Conservation (phyloP, 2,113 vertebrate species). For the Equus przewalskii region DNA sequence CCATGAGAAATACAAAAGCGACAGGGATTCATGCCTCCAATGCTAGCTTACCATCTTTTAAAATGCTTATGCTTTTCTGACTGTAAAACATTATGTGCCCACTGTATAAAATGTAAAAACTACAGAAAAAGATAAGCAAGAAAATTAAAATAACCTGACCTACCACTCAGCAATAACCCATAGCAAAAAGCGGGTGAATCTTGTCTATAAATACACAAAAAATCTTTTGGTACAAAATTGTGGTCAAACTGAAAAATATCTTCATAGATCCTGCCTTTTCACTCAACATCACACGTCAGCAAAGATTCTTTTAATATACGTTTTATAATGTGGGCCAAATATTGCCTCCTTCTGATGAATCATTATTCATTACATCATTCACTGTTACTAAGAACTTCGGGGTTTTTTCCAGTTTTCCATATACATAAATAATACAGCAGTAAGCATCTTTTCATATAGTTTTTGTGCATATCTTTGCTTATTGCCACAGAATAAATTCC, state of each 20-base stretch:
- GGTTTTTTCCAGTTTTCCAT: neutral
- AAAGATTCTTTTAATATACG: neutral
- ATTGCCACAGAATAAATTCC: slow-evolving; percentile 35
- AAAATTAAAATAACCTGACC: neutral
- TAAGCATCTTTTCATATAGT: neutral
- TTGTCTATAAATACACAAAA: slow-evolving; percentile 7
- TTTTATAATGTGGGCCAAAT: neutral
- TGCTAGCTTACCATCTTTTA: neutral
- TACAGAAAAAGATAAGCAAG: neutral
- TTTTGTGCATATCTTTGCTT: neutral
- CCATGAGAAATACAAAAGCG: slow-evolving; percentile 55
- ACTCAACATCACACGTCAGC: neutral
- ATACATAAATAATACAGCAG: neutral
- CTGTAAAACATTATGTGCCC: neutral
- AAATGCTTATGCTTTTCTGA: neutral
- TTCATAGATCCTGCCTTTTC: neutral
- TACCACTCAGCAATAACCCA: neutral
- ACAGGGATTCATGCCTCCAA: slow-evolving; percentile 49
- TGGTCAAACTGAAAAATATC: slow-evolving; percentile 3
- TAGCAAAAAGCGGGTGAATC: neutral
- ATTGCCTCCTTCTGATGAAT: neutral
- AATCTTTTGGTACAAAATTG: neutral
- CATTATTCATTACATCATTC: neutral
- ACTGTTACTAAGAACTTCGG: neutral
- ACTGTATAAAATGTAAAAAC: neutral